These are phyloP conservation scores for Caenorhabditis sp. DNA, from an alignment of 2,888 invertebrate species.

Conservation along the genomic window DNA sequence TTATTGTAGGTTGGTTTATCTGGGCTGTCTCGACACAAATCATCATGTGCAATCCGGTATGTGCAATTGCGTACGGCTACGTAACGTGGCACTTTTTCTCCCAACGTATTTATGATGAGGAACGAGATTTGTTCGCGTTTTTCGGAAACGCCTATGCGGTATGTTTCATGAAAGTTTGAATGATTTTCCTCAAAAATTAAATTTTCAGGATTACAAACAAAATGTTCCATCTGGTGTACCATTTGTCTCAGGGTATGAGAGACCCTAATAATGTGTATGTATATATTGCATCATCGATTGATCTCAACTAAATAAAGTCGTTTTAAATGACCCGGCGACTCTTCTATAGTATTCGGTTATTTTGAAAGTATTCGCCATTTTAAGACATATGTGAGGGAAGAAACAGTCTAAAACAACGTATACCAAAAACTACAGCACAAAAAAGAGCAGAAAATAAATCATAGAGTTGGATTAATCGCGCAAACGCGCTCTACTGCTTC, in stretches of 20 bases:
- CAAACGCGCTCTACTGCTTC: no score
- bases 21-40: constrained; percentile 98
- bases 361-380: no score
- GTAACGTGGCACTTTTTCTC: constrained; percentile 92
- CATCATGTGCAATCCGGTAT: constrained; percentile 86
- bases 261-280: constrained; percentile 5
- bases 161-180: neutral
- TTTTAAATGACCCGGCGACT: no score
- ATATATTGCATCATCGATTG: neutral
- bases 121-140: constrained; percentile 80
- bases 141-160: constrained; percentile 85
- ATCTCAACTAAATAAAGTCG: neutral
- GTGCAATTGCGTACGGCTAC: constrained; percentile 81
- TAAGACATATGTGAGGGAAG: no score
- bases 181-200: neutral
- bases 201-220: constrained; percentile 79
- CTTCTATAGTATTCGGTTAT: no score
- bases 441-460: no score
- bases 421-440: no score
- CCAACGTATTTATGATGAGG: constrained; percentile 78
- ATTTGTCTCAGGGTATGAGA: constrained; percentile 79
- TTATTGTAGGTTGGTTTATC: constrained; percentile 82
- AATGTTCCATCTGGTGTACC: constrained; percentile 85
- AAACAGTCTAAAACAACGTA: no score
- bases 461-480: no score